Percentiles rank a stretch among this genome's conserved stretches.
These are phyloP conservation scores for Stichodactyla helianthus DNA, from an alignment of 64 coral and sea anemone species.

Conservation along the genomic window DNA sequence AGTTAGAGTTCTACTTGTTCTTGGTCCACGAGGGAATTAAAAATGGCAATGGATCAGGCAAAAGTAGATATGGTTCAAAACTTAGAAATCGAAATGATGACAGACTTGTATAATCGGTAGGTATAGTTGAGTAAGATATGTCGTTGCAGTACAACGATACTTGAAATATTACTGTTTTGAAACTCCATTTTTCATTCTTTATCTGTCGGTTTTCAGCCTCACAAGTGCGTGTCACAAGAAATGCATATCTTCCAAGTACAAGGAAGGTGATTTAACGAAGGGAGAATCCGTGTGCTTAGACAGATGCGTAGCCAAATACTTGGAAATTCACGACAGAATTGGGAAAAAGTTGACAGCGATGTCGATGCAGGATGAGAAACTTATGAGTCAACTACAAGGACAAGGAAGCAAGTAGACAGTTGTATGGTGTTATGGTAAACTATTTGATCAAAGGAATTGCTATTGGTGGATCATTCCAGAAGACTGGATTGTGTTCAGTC, in stretches of 20 bases:
- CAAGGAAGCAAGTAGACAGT: conserved; percentile 46
- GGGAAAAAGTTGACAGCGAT: conserved; percentile 97
- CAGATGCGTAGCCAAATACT: conserved; percentile 97
- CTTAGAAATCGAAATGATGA: conserved; percentile 99
- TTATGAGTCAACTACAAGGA: conserved; percentile 95
- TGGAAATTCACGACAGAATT: conserved; percentile 97
- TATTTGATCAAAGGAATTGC: background rate
- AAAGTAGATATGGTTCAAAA: conserved; percentile 92
- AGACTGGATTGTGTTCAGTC: background rate
- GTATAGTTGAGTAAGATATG: background rate
- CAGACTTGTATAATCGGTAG: conserved; percentile 97
- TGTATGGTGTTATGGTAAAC: background rate
- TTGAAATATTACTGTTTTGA: too few relatives aligned
- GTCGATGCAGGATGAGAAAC: conserved; percentile 98
- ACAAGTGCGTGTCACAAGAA: conserved; percentile 97
- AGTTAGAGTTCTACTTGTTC: background rate
- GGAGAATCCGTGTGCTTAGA: conserved; percentile 97
- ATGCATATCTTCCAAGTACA: conserved; percentile 97
- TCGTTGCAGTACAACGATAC: too few relatives aligned
- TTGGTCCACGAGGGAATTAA: background rate
- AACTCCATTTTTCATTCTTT: background rate
- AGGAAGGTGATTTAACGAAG: conserved; percentile 97
- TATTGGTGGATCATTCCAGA: background rate
- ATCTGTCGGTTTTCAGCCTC: conserved; percentile 42
- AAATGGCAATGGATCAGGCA: conserved; percentile 54